Percentiles rank a stretch among this genome's conserved stretches.
Conservation (phyloP, 2,113 vertebrate genomes). For the Aphyosemion australe region DNA sequence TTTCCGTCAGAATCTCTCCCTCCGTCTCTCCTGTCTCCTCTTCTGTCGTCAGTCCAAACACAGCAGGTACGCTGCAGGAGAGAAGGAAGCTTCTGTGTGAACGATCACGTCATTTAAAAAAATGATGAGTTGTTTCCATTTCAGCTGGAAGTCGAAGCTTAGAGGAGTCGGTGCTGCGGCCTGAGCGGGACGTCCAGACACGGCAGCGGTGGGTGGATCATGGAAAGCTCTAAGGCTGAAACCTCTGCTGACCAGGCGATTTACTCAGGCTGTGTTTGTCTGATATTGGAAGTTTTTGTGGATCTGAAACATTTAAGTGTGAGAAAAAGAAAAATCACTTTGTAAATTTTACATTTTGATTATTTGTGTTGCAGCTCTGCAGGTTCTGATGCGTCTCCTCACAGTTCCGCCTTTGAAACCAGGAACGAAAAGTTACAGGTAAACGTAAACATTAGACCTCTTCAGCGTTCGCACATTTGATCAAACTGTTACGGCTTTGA, state of each 20-base stretch:
- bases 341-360: neutral
- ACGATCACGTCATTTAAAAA: neutral
- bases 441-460: neutral
- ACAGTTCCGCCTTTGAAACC: slow-evolving; percentile 16
- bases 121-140: neutral
- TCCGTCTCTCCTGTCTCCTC: slow-evolving; percentile 71
- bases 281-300: too few relatives aligned
- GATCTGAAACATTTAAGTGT: neutral
- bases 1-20: slow-evolving; percentile 62
- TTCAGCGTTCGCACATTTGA: neutral
- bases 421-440: slow-evolving; percentile 45
- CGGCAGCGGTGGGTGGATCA: slow-evolving; percentile 70
- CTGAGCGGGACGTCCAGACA: slow-evolving; percentile 65
- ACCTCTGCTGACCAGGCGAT: too few relatives aligned
- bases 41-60: slow-evolving; percentile 55
- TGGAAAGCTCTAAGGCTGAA: too few relatives aligned
- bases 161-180: slow-evolving; percentile 64
- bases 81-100: neutral
- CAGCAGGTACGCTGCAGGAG: slow-evolving; percentile 46
- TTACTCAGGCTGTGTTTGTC: too few relatives aligned
- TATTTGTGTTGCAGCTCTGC: slow-evolving; percentile 51
- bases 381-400: slow-evolving; percentile 38
- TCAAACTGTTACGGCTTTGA: neutral
- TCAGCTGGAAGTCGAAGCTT: slow-evolving; percentile 70
- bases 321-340: too few relatives aligned